Base-by-base conservation (phyloP, 2,797 vertebrate genomes). In the Agapornis canus region DNA sequence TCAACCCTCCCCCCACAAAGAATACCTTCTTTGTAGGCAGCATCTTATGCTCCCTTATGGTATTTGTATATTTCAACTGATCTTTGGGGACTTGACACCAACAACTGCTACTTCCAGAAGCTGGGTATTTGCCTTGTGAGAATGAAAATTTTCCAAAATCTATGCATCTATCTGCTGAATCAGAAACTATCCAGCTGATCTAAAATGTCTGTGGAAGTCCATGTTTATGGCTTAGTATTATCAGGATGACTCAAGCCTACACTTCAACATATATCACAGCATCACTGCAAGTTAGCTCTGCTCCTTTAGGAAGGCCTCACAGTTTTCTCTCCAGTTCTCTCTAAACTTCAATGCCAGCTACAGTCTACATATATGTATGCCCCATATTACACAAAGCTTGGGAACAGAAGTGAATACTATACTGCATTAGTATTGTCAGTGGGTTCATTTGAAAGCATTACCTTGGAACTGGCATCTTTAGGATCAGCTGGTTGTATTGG, bases 381-480 rank as follows among this genome's bases (percentile, higher is more conserved):
- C 29, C 23, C 1, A 0, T 12, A 47, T 43, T 43, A 60, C 3
- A 7, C 26, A 75, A 65, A 73, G 18, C 23, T 60, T 72, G 15
- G 37, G 35, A 85, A 69, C 5, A 73, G n/a, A 70, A 40, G 21
- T 11, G 20, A 80, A 40, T 17, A 32, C 10, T n/a, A 12, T 4
- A 35, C 23, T 6, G 29, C 31, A 51, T 11, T 23, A 86, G 52
- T 21, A 61, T 13, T 21, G 43, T 11, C 43, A 80, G 40, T 6
- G 29, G 43, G 48, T 70, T 88, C 57, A 83, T 7, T 54, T 93
- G 69, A 65, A 65, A 83, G 68, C 25, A 51, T 82, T 98, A 99
- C 99, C 99, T 99, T n/a, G 99, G 99, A 90, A 99, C 99, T 3
- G 99, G 99, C 25, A 94, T 96, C 97, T 98, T 98, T 37, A 99